Evolutionary conservation across 2,888 invertebrate species (phyloP), one percentile per base, ranked within the genome.

Genomic region (Branchipolynoe longqiensis): DNA sequence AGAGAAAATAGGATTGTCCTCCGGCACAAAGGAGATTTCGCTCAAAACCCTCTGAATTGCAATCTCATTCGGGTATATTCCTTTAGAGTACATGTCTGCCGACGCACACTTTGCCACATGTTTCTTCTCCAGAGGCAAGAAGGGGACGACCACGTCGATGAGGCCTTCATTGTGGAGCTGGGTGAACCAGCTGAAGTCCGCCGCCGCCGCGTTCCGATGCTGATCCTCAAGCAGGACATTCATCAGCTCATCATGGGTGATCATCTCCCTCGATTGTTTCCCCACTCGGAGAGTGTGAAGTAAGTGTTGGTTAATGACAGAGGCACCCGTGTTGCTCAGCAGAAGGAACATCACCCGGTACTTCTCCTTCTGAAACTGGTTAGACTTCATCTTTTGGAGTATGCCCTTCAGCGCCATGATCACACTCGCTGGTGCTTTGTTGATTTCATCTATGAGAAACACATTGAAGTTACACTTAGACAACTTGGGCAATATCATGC

Each of bases 361-460:
- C 0, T 8, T 8, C 90, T 59, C 90, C 89, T 82, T 86, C 73
- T 64, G 86, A 58, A 18, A 56, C 59, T 73, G 83, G 22, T 86
- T 28, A 14, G 78, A 41, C 18, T 48, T 83, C 28, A 90, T 83
- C 12, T 85, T 62, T 25, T 56, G 54, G 12, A 92, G 86, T 1
- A 89, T 89, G 14, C 69, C 85, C 6, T 86, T 81, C 2, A 92
- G 84, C 22, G 91, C 91, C 62, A 86, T 54, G 6, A 90, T 82
- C 4, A 91, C 88, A 28, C 88, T 89, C 8, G 74, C 54, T 0
- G 89, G 85, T 6, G 92, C 91, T 83, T 92, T 92, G 87, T 92
- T 91, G 89, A 92, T 90, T 88, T 92, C 92, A 85, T 92, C 92
- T 78, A 92, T 88, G 25, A 92, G 89, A 62, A 92, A 89, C n/a